A percentile compares a stretch with the other conserved stretches of the same genome.
These are phyloP conservation scores for Melitaea cinxia DNA, from an alignment of 1,140 invertebrate species.

Conservation along the genomic window DNA sequence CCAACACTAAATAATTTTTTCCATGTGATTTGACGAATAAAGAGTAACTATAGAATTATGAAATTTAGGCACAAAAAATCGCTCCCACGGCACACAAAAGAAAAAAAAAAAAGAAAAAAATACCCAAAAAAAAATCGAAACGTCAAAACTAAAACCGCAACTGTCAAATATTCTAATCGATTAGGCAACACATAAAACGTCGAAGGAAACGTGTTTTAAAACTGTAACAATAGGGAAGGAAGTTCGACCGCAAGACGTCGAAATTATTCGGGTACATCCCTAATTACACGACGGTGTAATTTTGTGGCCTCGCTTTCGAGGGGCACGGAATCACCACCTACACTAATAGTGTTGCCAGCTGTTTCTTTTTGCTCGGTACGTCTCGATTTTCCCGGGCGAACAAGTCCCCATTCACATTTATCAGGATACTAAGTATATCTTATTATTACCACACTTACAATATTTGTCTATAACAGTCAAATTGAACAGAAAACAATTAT, in stretches of 20 bases:
- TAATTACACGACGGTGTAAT: conserved; percentile 76
- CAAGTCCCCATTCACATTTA: no score
- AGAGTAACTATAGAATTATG: no score
- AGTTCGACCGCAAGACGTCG: conserved; percentile 66
- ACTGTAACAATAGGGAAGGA: conserved; percentile 72
- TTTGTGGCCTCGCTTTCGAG: conserved; percentile 59
- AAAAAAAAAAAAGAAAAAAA: conserved; percentile 49
- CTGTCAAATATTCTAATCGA: conserved; percentile 77
- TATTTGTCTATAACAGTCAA: no score
- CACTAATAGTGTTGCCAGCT: no score
- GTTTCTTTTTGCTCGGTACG: no score
- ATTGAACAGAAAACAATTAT: no score
- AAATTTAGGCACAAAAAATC: neutral
- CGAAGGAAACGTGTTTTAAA: conserved; percentile 45
- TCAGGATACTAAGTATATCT: no score
- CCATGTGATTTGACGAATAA: no score
- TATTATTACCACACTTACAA: no score
- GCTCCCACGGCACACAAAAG: neutral
- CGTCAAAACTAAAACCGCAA: conserved; percentile 56
- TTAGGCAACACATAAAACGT: conserved; percentile 50
- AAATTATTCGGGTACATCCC: conserved; percentile 66
- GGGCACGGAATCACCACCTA: conserved; percentile 61
- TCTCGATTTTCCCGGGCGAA: no score
- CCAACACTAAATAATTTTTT: no score
- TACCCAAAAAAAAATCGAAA: conserved; percentile 13